Evolutionary conservation across 2,797 vertebrate genomes (phyloP).

Genomic region (Carduelis carduelis): DNA sequence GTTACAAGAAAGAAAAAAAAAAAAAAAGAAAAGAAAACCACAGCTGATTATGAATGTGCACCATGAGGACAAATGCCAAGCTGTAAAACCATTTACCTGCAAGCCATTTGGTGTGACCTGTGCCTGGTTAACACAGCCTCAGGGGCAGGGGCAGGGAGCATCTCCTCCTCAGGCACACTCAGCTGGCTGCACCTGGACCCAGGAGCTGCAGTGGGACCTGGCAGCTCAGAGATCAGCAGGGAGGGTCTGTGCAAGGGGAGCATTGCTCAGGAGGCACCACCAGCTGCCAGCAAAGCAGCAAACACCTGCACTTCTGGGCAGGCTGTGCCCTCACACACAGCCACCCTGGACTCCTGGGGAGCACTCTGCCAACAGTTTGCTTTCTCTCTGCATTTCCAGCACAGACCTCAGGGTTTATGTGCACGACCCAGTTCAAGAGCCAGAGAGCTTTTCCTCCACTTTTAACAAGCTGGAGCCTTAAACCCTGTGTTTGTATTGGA

Average conservation of each 20-base stretch:
- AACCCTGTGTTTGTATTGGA: not conserved
- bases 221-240: not conserved
- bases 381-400: not conserved
- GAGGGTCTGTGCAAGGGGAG: not conserved
- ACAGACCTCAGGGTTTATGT: not conserved
- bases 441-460: not conserved
- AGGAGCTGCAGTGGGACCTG: not conserved
- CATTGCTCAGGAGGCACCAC: not conserved
- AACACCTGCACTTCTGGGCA: not conserved
- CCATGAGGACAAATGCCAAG: not conserved
- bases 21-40: too few relatives aligned
- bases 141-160: not conserved
- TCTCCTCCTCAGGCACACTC: not conserved
- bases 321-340: rapidly evolving
- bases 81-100: not conserved
- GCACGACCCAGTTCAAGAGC: not conserved
- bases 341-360: not conserved
- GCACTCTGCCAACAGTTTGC: not conserved
- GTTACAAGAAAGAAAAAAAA: not conserved
- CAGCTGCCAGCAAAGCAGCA: rapidly evolving
- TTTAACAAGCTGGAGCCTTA: not conserved
- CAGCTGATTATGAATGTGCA: not conserved
- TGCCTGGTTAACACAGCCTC: rapidly evolving
- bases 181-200: rapidly evolving
- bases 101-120: not conserved